Percentiles rank a stretch among this genome's conserved stretches.
Evolutionary conservation across 1,140 invertebrate species (phyloP).

Genomic region (Eupristina koningsbergeri): DNA sequence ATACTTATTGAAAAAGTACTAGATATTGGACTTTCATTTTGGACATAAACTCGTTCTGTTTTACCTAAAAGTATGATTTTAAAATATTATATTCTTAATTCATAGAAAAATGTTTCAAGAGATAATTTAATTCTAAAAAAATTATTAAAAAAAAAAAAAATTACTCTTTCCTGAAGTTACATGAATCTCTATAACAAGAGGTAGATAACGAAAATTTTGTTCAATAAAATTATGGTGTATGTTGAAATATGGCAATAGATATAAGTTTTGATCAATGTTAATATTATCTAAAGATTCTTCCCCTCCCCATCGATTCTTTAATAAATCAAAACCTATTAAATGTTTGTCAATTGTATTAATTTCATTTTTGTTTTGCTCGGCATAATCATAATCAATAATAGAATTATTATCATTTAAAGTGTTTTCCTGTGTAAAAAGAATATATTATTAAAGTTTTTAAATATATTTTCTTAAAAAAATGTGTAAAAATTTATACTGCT

Average conservation of each 20-base stretch:
- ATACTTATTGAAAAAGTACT: conserved; percentile 34
- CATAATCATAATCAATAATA: background rate
- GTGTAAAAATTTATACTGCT: background rate
- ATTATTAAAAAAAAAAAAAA: background rate
- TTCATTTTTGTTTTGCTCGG: background rate
- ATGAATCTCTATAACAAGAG: conserved; percentile 38
- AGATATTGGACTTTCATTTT: conserved; percentile 33
- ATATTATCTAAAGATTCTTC: background rate
- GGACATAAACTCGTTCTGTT: conserved; percentile 19
- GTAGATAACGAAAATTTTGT: conserved; percentile 32
- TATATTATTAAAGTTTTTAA: background rate
- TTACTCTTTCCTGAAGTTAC: conserved; percentile 16
- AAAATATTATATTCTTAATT: background rate
- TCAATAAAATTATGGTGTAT: conserved; percentile 1
- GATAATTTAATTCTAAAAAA: background rate
- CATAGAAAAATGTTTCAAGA: background rate
- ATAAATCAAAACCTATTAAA: background rate
- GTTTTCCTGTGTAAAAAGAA: background rate
- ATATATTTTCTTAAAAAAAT: background rate
- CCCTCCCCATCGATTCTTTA: background rate
- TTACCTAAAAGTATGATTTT: background rate
- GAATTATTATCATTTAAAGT: background rate
- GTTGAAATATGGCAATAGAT: conserved; percentile 31
- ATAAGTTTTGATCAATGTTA: background rate
- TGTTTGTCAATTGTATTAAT: background rate